phyloP scores from a whole-genome alignment of 1,140 invertebrate genomes.

The Caerostris darwini region DNA sequence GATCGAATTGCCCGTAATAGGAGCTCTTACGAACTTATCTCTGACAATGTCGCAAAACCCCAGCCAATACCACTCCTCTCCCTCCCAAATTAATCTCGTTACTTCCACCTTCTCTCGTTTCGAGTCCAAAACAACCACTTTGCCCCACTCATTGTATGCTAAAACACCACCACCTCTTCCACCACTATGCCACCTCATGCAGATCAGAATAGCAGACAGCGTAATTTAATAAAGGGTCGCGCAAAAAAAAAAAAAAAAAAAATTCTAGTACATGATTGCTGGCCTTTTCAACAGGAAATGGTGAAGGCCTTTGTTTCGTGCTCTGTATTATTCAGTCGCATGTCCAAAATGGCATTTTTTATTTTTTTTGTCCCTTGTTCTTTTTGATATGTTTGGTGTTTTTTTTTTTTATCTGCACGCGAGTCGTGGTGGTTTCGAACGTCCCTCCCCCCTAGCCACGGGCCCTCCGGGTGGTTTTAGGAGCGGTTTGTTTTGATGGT shows the following conservation, averaged over 20 bases:
- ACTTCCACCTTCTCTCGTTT: too few relatives aligned
- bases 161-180: neutral
- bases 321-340: neutral
- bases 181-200: neutral
- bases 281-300: neutral
- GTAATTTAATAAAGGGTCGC: conserved; percentile 22
- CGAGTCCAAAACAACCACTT: too few relatives aligned
- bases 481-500: conserved; percentile 23
- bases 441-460: neutral
- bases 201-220: conserved; percentile 25
- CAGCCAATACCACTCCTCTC: too few relatives aligned
- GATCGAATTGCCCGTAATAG: too few relatives aligned
- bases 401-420: neutral
- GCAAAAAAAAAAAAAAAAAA: neutral
- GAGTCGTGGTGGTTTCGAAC: neutral
- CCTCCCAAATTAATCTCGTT: too few relatives aligned
- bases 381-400: too few relatives aligned
- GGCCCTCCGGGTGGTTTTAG: neutral
- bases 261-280: neutral
- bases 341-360: neutral
- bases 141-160: neutral
- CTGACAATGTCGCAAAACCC: too few relatives aligned
- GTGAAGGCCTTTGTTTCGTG: neutral
- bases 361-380: neutral
- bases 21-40: too few relatives aligned